Percentiles rank a stretch among this genome's conserved stretches.
Conservation (phyloP, 2,888 invertebrate genomes). For the Priapulus caudatus region DNA sequence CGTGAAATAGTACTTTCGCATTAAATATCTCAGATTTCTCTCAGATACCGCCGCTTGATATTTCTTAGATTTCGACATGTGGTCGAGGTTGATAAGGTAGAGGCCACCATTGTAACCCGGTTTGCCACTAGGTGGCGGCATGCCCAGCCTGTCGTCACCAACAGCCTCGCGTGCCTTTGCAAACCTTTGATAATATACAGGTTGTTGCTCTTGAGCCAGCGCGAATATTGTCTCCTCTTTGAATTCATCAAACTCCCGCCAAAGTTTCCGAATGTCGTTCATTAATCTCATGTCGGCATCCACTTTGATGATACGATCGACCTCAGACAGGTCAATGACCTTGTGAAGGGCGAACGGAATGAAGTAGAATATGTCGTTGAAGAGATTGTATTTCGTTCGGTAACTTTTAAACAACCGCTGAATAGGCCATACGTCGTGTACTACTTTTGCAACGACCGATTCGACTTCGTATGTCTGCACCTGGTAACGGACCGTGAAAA, state of each 20-base stretch:
- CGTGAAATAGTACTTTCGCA: neutral
- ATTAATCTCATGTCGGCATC: conserved; percentile 66
- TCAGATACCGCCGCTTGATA: conserved; percentile 46
- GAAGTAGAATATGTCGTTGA: neutral
- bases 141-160: conserved; percentile 51
- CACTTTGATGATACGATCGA: conserved; percentile 51
- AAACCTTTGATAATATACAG: conserved; percentile 63
- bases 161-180: conserved; percentile 51
- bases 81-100: conserved; percentile 54
- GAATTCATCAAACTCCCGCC: conserved; percentile 55
- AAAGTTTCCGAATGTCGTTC: conserved; percentile 52
- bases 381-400: neutral
- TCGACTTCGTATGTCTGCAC: too few species aligned
- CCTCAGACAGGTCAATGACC: neutral
- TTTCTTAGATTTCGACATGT: conserved; percentile 49
- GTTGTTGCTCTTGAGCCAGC: conserved; percentile 58
- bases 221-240: conserved; percentile 54
- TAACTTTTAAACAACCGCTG: neutral
- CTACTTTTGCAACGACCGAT: too few species aligned
- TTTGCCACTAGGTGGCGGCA: conserved; percentile 42
- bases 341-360: neutral
- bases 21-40: neutral
- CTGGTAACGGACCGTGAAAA: too few species aligned
- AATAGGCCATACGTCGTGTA: too few species aligned
- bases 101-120: conserved; percentile 74